Evolutionary conservation across 2,797 vertebrate genomes (phyloP), one percentile per base, ranked within the genome.

Genomic region (Micrastur ruficollis): DNA sequence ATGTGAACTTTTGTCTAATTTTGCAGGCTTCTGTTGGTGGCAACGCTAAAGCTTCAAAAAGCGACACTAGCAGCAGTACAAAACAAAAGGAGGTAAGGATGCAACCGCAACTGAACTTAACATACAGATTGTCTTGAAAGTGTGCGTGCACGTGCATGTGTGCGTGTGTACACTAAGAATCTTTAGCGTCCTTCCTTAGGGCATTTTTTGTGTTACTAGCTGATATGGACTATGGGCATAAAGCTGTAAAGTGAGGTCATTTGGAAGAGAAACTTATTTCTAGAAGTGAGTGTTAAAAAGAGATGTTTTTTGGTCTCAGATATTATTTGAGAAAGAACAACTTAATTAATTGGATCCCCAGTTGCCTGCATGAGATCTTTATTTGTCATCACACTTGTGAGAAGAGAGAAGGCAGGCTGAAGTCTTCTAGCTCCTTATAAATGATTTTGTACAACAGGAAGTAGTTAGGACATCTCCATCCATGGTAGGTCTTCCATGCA

Each of bases 21-120:
- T 84, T 93, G 78, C 97, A 98, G 98, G 93, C 23, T 72, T 74
- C 95, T 32, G 38, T 50, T 32, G 92, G 89, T 7, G 95, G 94
- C 26, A 95, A 71, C 38, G 36, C 78, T 19, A 96, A 96, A 50
- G 82, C 94, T 80, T 63, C 94, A 34, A 98, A 82, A 88, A 85
- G 72, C 9, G 62, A 46, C 21, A 4, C 81, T 12, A 27, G 81
- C 92, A 72, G 93, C 73, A 66, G 42, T 40, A 84, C 52, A 2
- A 98, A 96, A 38, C 90, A 91, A 8, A 98, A 97, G 85, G 97
- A 98, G 98, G 98, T 98, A 55, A 98, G 97, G 90, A 34, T 36
- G n/a, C 14, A 46, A 56, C 26, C 1, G 0, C 1, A 7, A n/a
- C 6, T 25, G 16, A 12, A 7, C 16, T 47, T 17, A 1, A 40